Percentiles rank a stretch among this genome's conserved stretches.
Conservation (phyloP, 64 coral and sea anemone species). For the Montipora foliosa region DNA sequence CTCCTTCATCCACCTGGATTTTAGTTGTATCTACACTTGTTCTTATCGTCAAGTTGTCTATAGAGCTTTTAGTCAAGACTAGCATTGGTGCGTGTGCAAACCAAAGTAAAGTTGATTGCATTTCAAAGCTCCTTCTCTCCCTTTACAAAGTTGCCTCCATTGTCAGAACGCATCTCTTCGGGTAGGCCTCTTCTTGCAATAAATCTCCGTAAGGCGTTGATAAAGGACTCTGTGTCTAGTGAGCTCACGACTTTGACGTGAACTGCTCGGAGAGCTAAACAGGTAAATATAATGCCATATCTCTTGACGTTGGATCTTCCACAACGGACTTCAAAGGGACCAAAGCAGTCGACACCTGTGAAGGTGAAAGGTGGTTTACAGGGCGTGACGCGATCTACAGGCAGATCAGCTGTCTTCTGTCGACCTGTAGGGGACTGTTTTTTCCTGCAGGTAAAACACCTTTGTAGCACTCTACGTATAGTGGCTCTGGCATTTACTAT, state of each 20-base stretch:
- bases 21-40: too few relatives aligned
- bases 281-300: constrained; percentile 70
- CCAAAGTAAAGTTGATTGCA: not conserved
- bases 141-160: not conserved
- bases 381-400: constrained; percentile 48
- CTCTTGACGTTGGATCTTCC: not conserved
- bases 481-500: constrained; percentile 53
- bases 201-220: too few relatives aligned
- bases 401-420: constrained; percentile 51
- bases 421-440: not conserved
- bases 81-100: too few relatives aligned
- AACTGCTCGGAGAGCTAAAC: not conserved
- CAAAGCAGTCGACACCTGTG: constrained; percentile 44
- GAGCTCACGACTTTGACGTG: too few relatives aligned
- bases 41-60: too few relatives aligned
- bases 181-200: too few relatives aligned
- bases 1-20: too few relatives aligned
- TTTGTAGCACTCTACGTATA: not conserved
- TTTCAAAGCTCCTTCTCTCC: constrained; percentile 35
- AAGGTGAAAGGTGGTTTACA: not conserved
- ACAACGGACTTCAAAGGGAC: constrained; percentile 47
- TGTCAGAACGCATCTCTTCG: too few relatives aligned
- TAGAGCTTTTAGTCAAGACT: too few relatives aligned
- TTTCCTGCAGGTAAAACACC: constrained; percentile 34
- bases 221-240: too few relatives aligned